Conservation (phyloP, 1,140 invertebrate species). For the Hycleus cichorii region DNA sequence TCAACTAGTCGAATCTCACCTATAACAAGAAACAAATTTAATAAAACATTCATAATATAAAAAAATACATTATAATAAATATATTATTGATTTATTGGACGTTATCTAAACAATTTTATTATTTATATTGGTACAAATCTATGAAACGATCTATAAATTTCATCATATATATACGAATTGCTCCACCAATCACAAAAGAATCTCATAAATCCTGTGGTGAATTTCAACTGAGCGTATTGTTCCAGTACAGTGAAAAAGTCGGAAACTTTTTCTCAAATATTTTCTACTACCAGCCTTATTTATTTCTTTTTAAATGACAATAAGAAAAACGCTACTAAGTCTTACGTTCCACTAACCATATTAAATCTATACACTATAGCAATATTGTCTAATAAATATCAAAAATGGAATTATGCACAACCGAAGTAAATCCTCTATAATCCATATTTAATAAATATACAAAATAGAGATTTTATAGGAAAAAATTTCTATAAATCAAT, state of each 20-base stretch:
- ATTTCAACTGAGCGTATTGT: constrained; percentile 9
- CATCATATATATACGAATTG: neutral
- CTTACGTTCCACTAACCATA: no score
- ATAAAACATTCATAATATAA: constrained; percentile 18
- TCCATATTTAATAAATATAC: no score
- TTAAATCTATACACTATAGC: no score
- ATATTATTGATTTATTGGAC: constrained; percentile 17
- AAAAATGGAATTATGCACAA: no score
- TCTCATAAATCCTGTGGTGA: constrained; percentile 14
- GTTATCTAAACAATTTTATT: neutral
- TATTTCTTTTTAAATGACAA: no score
- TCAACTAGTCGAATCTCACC: constrained; percentile 18
- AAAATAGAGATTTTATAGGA: no score
- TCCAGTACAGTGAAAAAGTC: constrained; percentile 4
- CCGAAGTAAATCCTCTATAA: no score
- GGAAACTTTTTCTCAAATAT: constrained; percentile 9
- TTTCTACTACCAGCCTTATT: neutral
- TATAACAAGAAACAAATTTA: constrained; percentile 21
- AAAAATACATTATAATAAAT: constrained; percentile 4
- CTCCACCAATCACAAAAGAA: constrained; percentile 12
- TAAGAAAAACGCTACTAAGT: no score
- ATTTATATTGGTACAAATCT: neutral
- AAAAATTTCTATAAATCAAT: no score
- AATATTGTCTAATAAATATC: no score
- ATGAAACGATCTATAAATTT: neutral